Evolutionary conservation across 64 coral and sea anemone species (phyloP), one percentile per base, ranked within the genome.

Genomic region (Stichodactyla mertensii): DNA sequence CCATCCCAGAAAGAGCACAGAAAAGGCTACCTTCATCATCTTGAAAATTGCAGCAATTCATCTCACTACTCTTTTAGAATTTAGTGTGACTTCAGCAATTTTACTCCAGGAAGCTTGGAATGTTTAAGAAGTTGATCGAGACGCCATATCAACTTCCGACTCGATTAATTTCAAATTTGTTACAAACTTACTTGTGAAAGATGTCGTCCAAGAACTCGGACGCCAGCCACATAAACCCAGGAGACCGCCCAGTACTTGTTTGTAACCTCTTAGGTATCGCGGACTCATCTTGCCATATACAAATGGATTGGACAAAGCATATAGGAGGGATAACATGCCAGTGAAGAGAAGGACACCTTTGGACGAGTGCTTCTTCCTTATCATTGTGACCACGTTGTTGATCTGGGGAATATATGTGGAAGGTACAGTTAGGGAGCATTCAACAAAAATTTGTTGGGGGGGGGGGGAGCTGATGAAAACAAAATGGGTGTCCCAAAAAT

Each of bases 201-300:
- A 16, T 28, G 60, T 85, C 16, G 24, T 85, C 83, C 57, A 62
- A 15, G 83, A 85, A 6, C 20, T 64, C 26, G 83, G 83, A 5
- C 57, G 88, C 2, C 70, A 67, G 71, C 91, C 91, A 88, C 94
- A 97, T 5, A 90, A n/a, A 61, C 87, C 77, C 10, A 93, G 80
- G 14, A 79, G 58, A 60, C 81, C 31, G 18, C 92, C 88, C 69
- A 97, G 45, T 5, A 87, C 94, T 58, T 87, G 82, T 10, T 51
- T 6, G 77, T 97, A 97, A 28, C 91, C 91, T 64, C 69, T 82
- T 45, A 87, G 85, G 86, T 97, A 97, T 18, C 91, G 94, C n/a
- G 88, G 88, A 71, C 91, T 93, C 94, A 97, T 97, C 88, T 87
- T 90, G 11, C 88, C 94, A 71, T 97, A 97, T 70, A 97, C 71